These are phyloP conservation scores for Salvelinus namaycush DNA, from an alignment of 2,113 vertebrate species.

Conservation along the genomic window DNA sequence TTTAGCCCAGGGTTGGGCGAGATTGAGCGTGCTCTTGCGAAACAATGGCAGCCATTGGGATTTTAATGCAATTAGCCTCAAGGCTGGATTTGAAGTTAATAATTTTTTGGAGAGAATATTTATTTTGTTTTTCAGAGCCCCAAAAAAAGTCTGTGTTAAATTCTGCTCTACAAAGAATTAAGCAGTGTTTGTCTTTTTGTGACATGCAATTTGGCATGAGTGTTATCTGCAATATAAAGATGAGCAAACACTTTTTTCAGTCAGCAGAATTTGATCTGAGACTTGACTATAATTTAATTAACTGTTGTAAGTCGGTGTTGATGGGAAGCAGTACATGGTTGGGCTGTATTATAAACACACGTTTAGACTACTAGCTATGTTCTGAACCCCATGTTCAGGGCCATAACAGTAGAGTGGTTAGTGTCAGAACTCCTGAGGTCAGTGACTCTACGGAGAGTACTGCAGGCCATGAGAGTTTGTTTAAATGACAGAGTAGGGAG, in stretches of 20 bases:
- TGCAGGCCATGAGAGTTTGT: not conserved
- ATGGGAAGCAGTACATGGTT: not conserved
- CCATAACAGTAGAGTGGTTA: not conserved
- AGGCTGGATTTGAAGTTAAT: slow-evolving; percentile 32
- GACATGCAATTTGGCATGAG: not conserved
- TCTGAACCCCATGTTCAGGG: too few species aligned
- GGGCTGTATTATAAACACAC: too few species aligned
- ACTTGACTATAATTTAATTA: not conserved
- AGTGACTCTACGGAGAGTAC: not conserved
- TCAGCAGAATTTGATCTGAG: not conserved
- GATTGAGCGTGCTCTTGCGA: slow-evolving; percentile 27
- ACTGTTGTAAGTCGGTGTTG: not conserved
- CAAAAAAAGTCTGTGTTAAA: not conserved
- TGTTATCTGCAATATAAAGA: not conserved
- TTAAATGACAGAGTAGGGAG: not conserved
- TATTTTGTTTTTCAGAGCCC: slow-evolving; percentile 14
- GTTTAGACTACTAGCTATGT: too few species aligned
- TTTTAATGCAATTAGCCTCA: slow-evolving; percentile 36
- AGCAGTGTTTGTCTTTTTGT: not conserved
- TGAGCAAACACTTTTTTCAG: not conserved
- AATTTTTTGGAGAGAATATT: slow-evolving; percentile 5
- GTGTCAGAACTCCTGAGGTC: not conserved
- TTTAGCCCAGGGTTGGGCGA: slow-evolving; percentile 21
- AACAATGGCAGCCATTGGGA: slow-evolving; percentile 26
- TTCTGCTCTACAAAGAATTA: not conserved